phyloP scores from a whole-genome alignment of 1,140 invertebrate species.

The Aphaenogaster ashmeadi region DNA sequence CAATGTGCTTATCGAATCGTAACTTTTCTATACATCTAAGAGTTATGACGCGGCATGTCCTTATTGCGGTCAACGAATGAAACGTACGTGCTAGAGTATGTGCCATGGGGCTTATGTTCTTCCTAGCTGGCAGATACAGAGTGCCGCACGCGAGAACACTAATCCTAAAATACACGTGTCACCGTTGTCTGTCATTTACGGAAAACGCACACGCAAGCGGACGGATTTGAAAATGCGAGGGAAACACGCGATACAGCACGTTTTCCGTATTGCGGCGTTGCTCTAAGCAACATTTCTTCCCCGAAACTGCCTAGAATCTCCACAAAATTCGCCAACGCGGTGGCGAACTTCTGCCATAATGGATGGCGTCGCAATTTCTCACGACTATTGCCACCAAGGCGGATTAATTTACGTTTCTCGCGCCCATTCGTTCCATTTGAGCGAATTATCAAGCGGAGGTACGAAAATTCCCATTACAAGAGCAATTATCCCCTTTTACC shows the following conservation, averaged over 20 bases:
- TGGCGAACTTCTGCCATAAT: constrained; percentile 21
- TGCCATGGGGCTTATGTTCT: constrained; percentile 42
- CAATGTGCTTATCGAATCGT: constrained; percentile 13
- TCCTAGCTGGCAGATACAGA: constrained; percentile 29
- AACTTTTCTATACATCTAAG: constrained; percentile 38
- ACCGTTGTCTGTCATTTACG: constrained; percentile 52
- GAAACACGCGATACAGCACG: constrained; percentile 35
- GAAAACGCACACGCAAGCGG: constrained; percentile 49
- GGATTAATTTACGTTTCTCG: constrained; percentile 55
- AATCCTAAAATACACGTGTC: constrained; percentile 61
- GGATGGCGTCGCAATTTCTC: constrained; percentile 43
- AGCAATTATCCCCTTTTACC: constrained; percentile 18
- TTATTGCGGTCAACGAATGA: constrained; percentile 42
- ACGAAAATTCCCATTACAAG: constrained; percentile 49
- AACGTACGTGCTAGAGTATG: constrained; percentile 52
- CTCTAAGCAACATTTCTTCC: constrained; percentile 39
- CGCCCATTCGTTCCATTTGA: constrained; percentile 19
- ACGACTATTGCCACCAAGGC: constrained; percentile 38
- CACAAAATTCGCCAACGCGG: constrained; percentile 27
- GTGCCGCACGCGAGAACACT: constrained; percentile 49
- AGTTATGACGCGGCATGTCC: background rate
- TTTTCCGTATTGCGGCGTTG: constrained; percentile 31
- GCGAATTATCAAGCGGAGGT: constrained; percentile 45
- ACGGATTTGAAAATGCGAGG: constrained; percentile 48
- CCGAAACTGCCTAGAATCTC: background rate